These are phyloP conservation scores for Rhopalosiphum maidis DNA, from an alignment of 1,140 invertebrate species.

Conservation along the genomic window DNA sequence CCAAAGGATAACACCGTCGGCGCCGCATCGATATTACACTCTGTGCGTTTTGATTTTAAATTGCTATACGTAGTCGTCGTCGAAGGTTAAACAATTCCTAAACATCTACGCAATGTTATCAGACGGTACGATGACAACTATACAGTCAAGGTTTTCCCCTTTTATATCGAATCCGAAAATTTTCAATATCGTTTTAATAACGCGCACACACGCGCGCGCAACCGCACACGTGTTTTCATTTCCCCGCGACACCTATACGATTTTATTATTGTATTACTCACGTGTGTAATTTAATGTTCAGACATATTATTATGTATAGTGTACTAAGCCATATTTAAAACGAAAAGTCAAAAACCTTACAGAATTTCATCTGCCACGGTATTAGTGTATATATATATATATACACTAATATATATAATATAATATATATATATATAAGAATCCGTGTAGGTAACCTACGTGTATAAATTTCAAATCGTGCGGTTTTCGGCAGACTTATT, in stretches of 20 bases:
- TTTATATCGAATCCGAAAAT: background rate
- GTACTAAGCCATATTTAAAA: background rate
- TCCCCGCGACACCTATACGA: background rate
- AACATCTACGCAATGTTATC: background rate
- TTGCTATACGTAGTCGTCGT: background rate
- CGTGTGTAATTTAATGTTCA: background rate
- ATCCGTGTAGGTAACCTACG: background rate
- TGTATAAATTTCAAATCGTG: background rate
- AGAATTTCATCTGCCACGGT: background rate
- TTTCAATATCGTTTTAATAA: conserved; percentile 21
- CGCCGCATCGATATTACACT: background rate
- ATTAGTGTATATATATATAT: background rate
- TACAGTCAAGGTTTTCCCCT: background rate
- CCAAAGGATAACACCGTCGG: background rate
- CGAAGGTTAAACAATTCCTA: background rate
- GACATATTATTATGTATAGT: background rate
- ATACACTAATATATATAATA: too few relatives aligned
- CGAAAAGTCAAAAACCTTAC: background rate
- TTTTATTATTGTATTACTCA: background rate
- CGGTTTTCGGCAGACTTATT: background rate
- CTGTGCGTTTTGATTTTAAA: background rate
- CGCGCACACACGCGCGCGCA: background rate
- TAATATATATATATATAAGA: background rate
- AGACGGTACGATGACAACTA: background rate
- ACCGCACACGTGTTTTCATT: background rate